Evolutionary conservation across 2,888 invertebrate species (phyloP).

Genomic region (Caenorhabditis uteleia): DNA sequence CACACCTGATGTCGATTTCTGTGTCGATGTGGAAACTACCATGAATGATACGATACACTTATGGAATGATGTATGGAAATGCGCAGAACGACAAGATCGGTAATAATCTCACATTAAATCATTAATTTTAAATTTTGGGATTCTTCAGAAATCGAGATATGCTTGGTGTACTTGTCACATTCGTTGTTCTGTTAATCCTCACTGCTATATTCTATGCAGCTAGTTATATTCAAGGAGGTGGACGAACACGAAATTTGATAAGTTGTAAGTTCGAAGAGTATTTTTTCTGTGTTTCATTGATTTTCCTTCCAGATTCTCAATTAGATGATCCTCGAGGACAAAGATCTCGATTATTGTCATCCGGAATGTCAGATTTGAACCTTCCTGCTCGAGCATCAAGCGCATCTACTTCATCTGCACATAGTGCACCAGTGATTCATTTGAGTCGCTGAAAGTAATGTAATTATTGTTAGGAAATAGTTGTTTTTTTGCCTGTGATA

Average conservation of each 20-base stretch:
- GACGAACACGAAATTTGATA: constrained; percentile 51
- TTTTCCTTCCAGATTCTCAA: constrained; percentile 55
- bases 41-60: constrained; percentile 69
- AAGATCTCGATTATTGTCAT: constrained; percentile 58
- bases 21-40: constrained; percentile 67
- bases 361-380: constrained; percentile 32
- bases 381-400: background rate
- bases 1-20: constrained; percentile 63
- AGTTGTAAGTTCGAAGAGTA: constrained; percentile 63
- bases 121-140: background rate
- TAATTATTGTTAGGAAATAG: too few species aligned
- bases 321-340: constrained; percentile 50
- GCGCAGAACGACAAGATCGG: constrained; percentile 53
- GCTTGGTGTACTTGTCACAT: constrained; percentile 44
- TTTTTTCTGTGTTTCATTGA: too few species aligned
- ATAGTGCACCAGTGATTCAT: too few species aligned
- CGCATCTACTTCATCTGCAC: background rate
- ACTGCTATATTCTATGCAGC: constrained; percentile 64
- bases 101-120: background rate
- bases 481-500: too few species aligned
- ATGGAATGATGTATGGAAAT: constrained; percentile 66
- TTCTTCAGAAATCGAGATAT: constrained; percentile 21
- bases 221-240: constrained; percentile 66
- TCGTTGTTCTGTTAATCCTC: constrained; percentile 49
- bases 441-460: too few species aligned